Base-by-base conservation (phyloP, 1,140 invertebrate genomes). In the Cryptotermes secundus region DNA sequence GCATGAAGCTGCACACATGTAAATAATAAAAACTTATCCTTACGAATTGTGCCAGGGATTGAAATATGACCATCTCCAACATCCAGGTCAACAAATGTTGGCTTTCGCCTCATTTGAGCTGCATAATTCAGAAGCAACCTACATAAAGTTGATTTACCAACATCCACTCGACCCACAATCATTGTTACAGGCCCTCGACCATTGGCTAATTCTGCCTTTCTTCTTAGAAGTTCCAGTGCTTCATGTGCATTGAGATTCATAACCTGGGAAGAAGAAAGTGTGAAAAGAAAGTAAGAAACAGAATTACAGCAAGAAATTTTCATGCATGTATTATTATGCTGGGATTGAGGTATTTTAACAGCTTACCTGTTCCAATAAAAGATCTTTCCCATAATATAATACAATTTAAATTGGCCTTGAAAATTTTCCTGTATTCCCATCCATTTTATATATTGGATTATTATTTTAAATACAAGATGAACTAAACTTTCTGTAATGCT, bases 21-120 rank as follows among this genome's bases (percentile, higher is more conserved):
- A n/a, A n/a, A n/a, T n/a, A n/a, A n/a, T n/a, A n/a, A n/a, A n/a
- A n/a, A n/a, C n/a, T n/a, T n/a, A n/a, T n/a, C n/a, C n/a, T n/a
- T 87, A 94, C 95, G 96, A 82, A 99, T 93, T 79, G 96, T 98
- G 26, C 97, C 97, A 24, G 98, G 97, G 82, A 99, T 95, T 35
- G 96, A 96, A 86, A 99, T 97, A 53, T 95, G 93, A 4, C 97
- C 98, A 91, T 99, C 98, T 19, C 97, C 98, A 19, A 99, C 96
- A 92, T 99, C 99, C 26, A 99, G 90, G 89, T 99, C 99, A 6
- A 99, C 97, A 90, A 95, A 98, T 85, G 99, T 95, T 0, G 98
- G 96, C 79, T 95, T 90, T 83, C 94, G 92, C 1, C 95, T 96
- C 90, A 97, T 93, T 83, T 97, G 90, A 99, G 90, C 86, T 99